Evolutionary conservation across 2,113 vertebrate species (phyloP).

Genomic region (Pholis gunnellus): DNA sequence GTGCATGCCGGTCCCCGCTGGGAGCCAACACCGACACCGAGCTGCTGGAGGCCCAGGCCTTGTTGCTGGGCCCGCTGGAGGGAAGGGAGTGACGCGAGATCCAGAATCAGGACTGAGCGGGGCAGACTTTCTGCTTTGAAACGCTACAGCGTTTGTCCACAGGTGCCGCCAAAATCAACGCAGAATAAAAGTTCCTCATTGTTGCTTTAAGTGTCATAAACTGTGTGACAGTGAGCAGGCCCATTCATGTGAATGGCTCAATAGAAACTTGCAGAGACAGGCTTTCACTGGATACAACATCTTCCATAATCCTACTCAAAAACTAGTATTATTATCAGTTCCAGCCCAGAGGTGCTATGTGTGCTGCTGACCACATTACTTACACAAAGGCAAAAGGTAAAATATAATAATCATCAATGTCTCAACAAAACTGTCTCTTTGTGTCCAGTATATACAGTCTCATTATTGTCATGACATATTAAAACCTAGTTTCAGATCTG

Average conservation of each 20-base stretch:
- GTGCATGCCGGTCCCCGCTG: too few species aligned
- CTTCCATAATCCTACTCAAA: background rate
- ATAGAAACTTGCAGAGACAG: slow-evolving; percentile 24
- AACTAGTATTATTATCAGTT: slow-evolving; percentile 32
- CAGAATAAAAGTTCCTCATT: too few species aligned
- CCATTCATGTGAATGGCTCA: slow-evolving; percentile 23
- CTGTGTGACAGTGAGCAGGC: background rate
- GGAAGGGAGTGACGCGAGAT: too few species aligned
- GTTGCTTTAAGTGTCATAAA: background rate
- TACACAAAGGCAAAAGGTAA: background rate
- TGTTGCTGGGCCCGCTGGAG: too few species aligned
- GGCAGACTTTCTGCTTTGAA: too few species aligned
- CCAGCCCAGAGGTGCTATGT: background rate
- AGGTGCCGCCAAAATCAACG: too few species aligned
- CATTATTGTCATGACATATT: background rate
- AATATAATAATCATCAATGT: background rate
- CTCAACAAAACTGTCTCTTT: background rate
- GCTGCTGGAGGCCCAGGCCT: too few species aligned
- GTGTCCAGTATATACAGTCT: background rate
- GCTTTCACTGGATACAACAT: slow-evolving; percentile 29
- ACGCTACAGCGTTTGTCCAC: too few species aligned
- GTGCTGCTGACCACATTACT: slow-evolving; percentile 21
- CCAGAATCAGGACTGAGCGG: too few species aligned
- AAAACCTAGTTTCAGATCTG: background rate
- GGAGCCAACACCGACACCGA: too few species aligned